Base-by-base conservation (phyloP, 2,888 invertebrate genomes). In the Physocephala rufipes region DNA sequence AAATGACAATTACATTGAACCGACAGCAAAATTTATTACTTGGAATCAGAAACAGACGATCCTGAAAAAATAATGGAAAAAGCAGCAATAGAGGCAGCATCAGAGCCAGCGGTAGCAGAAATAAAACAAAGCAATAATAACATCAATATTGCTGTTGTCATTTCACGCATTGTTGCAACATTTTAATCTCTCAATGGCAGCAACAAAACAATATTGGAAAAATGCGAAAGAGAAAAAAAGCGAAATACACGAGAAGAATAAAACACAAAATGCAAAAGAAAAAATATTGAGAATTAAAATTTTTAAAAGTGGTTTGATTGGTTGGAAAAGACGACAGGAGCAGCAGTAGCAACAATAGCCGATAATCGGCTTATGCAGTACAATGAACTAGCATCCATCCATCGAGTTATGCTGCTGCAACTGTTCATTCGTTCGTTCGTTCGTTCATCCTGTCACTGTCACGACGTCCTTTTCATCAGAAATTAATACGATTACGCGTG, bases 71-170 rank as follows among this genome's bases (percentile, higher is more conserved):
- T 36, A 45, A 55, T 19, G 36, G 45, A 55, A 30, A 30, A 24
- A 15, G 19, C 36, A 36, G 13, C 28, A 12, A 21, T 9, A 36
- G 36, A 4, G 36, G 2, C 62, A 30, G 43, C 43, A 36, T 9
- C 19, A 19, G 19, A 1, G 13, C n/a, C 43, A n/a, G 36, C 16
- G 19, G 19, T 19, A 61, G 28, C 24, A 64, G 49, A 47, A 26
- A 21, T 26, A 26, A 53, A 53, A 19, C 19, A 53, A 19, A 21
- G 24, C 9, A 2, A 53, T n/a, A 21, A 21, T 21, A 53, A 49
- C 49, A 28, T 58, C 58, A 28, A 58, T 58, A 15, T 9, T 58
- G 58, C 28, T 58, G 58, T 28, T 58, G 58, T 28, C 58, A 26
- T 26, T 28, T 58, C 28, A 58, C 24, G 24, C 28, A 24, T 58